Conservation (phyloP, 2,113 vertebrate species). For the Zosterops lateralis region DNA sequence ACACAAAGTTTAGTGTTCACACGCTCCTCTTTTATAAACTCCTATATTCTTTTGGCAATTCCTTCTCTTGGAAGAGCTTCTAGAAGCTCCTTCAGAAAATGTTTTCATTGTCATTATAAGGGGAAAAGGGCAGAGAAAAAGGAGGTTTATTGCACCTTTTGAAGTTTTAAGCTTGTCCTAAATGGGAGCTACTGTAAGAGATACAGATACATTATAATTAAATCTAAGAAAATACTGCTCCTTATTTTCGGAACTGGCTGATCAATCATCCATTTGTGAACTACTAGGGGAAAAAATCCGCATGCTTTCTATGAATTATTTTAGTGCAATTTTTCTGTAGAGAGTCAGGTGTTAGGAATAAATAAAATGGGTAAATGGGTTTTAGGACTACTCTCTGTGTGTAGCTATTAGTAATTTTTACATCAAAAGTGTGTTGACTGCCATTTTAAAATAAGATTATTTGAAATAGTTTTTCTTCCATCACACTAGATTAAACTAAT, state of each 20-base stretch:
- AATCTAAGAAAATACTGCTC: neutral
- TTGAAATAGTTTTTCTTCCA: neutral
- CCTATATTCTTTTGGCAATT: neutral
- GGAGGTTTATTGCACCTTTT: neutral
- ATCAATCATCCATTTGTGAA: neutral
- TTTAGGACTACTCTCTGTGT: neutral
- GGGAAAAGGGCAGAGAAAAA: neutral
- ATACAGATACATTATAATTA: neutral
- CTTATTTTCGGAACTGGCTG: neutral
- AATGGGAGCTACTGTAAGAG: neutral
- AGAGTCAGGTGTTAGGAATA: neutral
- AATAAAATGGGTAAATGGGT: neutral
- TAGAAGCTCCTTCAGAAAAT: neutral
- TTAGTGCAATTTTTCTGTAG: neutral
- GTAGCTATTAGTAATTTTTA: neutral
- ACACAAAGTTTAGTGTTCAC: neutral
- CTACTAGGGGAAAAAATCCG: fast-evolving
- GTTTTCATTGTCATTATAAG: neutral
- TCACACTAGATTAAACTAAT: neutral
- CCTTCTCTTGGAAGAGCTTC: neutral
- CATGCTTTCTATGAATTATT: neutral
- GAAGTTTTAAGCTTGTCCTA: neutral
- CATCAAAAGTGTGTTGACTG: neutral
- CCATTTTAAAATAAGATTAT: neutral
- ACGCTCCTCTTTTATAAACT: neutral